Evolutionary conservation across 1,140 invertebrate species (phyloP), one percentile per base, ranked within the genome.

Genomic region (Amyelois transitella): DNA sequence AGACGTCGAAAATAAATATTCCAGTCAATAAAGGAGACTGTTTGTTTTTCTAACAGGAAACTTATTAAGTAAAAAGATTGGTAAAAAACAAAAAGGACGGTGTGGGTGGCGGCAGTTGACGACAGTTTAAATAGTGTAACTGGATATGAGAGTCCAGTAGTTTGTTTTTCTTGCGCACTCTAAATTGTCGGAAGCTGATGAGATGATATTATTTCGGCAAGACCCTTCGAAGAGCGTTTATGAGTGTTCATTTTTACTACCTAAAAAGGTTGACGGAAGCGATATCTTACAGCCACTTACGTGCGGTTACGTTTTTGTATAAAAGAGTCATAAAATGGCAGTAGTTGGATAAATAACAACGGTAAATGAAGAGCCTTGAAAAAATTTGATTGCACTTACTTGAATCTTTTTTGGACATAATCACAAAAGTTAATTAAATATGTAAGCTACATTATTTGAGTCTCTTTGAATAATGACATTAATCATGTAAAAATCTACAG

Each of bases 31-130:
- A 83, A 82, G 61, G 72, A 73, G 53, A 69, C 48, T 86, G 75
- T 86, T 86, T 86, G 83, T 85, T 84, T 85, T 87, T 85, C 72
- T 85, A 84, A 78, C 84, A 87, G 84, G 84, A 87, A 87, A 82
- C 71, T 63, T 85, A 87, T 86, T 80, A 81, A 72, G 79, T 81
- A 78, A 83, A 77, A 80, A 75, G 69, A 66, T 69, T 62, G 57
- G 62, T 72, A 75, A 80, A 81, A 83, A 84, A 77, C 25, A 65
- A 73, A 75, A 75, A 70, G 63, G 70, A 69, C 75, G 45, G 60
- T 71, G 79, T 83, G 84, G 84, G 84, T 86, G 84, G 83, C 74
- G 73, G n/a, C 47, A 62, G 64, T 48, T 78, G 84, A 87, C 77
- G 82, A 87, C 84, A 87, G 81, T 83, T 76, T 84, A 77, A 84